phyloP scores from a whole-genome alignment of 30 jellyfish, hydroid and myxozoan species.

The Aurelia coerulea region DNA sequence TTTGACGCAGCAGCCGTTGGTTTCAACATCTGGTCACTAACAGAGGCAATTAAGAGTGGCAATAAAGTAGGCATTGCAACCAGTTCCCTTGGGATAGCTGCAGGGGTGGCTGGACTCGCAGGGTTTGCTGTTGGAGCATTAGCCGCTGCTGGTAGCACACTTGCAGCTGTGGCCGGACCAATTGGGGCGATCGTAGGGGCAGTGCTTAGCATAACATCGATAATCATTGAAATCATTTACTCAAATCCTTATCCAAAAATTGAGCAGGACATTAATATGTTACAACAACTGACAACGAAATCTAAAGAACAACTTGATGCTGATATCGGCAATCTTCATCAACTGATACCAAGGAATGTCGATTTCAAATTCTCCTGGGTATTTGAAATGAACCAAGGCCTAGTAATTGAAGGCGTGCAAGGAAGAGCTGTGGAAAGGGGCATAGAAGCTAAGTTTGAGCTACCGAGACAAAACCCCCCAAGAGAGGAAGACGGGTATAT shows the following conservation, averaged over 20 bases:
- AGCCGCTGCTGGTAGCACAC: conserved; percentile 49
- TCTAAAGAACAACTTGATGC: conserved; percentile 21
- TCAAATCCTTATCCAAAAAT: conserved; percentile 37
- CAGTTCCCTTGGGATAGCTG: conserved; percentile 28
- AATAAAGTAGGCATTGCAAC: conserved; percentile 17
- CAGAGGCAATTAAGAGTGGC: conserved; percentile 30
- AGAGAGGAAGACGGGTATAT: conserved; percentile 34
- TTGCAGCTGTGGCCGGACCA: conserved; percentile 59
- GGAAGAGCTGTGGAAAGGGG: conserved; percentile 20
- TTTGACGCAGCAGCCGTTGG: conserved; percentile 44
- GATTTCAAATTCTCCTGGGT: conserved; percentile 43
- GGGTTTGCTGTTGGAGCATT: conserved; percentile 46
- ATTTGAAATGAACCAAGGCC: conserved; percentile 38
- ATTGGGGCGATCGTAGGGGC: conserved; percentile 45
- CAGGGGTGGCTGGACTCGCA: conserved; percentile 28
- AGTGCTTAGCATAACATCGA: conserved; percentile 19
- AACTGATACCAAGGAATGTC: conserved; percentile 29
- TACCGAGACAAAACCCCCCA: neutral
- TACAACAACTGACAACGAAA: conserved; percentile 16
- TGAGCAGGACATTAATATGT: conserved; percentile 5
- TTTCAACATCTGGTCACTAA: conserved; percentile 25
- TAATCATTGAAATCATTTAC: conserved; percentile 19
- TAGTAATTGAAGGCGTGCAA: conserved; percentile 11
- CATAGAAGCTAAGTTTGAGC: conserved; percentile 16
- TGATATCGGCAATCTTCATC: conserved; percentile 5